Percentiles rank a stretch among this genome's conserved stretches.
Evolutionary conservation across 2,113 vertebrate genomes (phyloP).

Genomic region (Colaptes auratus): DNA sequence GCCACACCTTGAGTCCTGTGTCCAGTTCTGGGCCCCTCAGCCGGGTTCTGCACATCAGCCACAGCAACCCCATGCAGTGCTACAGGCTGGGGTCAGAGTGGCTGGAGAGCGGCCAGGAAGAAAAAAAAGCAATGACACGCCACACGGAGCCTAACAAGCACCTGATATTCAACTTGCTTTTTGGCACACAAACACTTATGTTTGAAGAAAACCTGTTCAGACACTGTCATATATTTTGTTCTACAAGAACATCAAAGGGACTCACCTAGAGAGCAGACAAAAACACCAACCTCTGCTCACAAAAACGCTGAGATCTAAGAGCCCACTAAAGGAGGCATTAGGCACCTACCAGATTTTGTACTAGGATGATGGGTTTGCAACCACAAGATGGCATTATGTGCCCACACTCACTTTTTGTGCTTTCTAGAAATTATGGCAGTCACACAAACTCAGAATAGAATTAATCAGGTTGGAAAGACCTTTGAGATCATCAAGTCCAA

Average conservation of each 20-base stretch:
- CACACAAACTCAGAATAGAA: neutral
- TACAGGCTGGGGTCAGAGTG: no score
- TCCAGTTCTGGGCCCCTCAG: no score
- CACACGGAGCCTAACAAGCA: neutral
- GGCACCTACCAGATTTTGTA: neutral
- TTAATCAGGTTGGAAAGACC: no score
- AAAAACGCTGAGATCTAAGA: neutral
- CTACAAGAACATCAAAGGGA: neutral
- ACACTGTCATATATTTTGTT: neutral
- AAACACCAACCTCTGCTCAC: accelerated
- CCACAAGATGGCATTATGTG: constrained; percentile 64
- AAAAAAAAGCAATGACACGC: neutral
- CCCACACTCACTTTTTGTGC: neutral
- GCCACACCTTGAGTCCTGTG: no score
- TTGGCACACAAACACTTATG: neutral
- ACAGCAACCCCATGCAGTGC: no score
- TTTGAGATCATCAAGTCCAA: no score
- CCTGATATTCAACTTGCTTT: neutral
- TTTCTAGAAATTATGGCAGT: neutral
- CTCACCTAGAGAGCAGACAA: neutral
- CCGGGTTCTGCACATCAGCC: no score
- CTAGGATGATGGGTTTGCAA: neutral
- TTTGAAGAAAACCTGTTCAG: neutral
- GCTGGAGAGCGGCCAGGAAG: no score
- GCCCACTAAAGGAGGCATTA: neutral